These are phyloP conservation scores for Macrophya alboannulata DNA, from an alignment of 2,888 invertebrate species.

Conservation along the genomic window DNA sequence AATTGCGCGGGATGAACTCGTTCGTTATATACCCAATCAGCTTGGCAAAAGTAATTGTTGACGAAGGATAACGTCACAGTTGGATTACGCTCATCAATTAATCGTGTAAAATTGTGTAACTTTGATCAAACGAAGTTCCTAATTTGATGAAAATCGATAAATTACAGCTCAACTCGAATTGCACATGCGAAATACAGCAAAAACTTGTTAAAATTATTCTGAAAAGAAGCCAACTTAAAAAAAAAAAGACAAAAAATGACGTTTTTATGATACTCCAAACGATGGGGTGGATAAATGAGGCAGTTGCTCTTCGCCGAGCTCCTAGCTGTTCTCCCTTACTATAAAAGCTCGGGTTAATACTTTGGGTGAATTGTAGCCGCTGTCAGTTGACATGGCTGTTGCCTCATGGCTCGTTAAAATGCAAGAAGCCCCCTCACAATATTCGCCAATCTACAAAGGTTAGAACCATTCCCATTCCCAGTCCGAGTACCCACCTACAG, in stretches of 20 bases:
- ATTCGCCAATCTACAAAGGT: constrained; percentile 31
- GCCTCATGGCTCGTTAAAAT: constrained; percentile 23
- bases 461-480: neutral
- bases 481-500: neutral
- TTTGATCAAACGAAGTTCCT: neutral
- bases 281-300: too few relatives aligned
- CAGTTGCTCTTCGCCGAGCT: neutral
- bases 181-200: neutral
- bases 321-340: too few relatives aligned
- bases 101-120: neutral
- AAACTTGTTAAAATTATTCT: neutral
- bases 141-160: neutral
- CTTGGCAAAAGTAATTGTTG: neutral
- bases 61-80: neutral
- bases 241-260: neutral
- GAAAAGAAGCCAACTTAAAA: neutral
- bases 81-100: neutral
- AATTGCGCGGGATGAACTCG: neutral
- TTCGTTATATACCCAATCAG: neutral
- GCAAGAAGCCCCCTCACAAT: constrained; percentile 1
- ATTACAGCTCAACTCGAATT: neutral
- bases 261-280: neutral
- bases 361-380: neutral
- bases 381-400: constrained; percentile 34
- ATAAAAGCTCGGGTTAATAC: neutral